A percentile compares a stretch with the other conserved stretches of the same genome.
Evolutionary conservation across 2,797 vertebrate genomes (phyloP).

Genomic region (Selene dorsalis): DNA sequence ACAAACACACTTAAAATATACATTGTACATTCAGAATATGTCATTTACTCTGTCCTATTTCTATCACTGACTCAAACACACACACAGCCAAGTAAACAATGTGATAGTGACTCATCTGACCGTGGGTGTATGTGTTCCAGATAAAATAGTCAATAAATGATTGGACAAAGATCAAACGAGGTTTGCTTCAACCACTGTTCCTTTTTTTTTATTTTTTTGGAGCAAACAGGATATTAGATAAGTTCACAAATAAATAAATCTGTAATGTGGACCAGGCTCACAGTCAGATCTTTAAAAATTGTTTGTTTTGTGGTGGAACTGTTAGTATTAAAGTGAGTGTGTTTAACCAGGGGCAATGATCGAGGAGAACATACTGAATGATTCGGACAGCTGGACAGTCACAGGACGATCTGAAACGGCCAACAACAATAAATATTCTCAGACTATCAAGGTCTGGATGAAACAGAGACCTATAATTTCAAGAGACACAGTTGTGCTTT

Average conservation of each 20-base stretch:
- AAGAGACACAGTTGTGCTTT: neutral
- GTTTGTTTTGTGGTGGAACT: conserved; percentile 12
- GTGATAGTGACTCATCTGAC: neutral
- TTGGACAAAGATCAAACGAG: conserved; percentile 8
- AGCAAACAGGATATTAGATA: conserved; percentile 9
- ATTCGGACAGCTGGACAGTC: neutral
- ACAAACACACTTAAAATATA: conserved; percentile 11
- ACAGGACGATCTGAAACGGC: neutral
- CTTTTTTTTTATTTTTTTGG: conserved; percentile 15
- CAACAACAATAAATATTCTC: neutral
- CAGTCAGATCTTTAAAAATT: conserved; percentile 11
- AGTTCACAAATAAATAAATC: conserved; percentile 8
- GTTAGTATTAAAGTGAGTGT: neutral
- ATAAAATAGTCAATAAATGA: conserved; percentile 13
- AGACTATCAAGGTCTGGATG: neutral
- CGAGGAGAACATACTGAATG: neutral
- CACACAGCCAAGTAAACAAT: neutral
- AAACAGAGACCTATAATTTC: neutral
- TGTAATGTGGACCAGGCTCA: neutral
- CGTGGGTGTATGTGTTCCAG: neutral
- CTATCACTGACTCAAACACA: neutral
- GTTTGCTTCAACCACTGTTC: neutral
- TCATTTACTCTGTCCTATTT: neutral
- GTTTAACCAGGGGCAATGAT: neutral
- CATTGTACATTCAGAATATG: neutral